A percentile compares a stretch with the other conserved stretches of the same genome.
These are phyloP conservation scores for Cosmopolites sordidus DNA, from an alignment of 2,888 invertebrate genomes.

Conservation along the genomic window DNA sequence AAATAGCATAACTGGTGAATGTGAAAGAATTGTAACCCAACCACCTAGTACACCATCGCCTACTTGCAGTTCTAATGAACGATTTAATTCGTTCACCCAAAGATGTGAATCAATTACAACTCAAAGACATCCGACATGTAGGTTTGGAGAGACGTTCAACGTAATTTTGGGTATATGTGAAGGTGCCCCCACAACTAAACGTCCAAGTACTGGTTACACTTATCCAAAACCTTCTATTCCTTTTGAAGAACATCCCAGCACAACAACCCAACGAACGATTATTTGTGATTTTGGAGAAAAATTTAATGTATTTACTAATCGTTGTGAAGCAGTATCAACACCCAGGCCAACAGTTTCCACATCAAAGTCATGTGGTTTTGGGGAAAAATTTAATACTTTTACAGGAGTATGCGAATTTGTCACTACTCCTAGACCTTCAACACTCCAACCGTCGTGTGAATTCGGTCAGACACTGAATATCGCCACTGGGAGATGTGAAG, in stretches of 20 bases:
- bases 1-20: constrained; percentile 12
- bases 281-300: constrained; percentile 15
- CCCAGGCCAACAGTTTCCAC: constrained; percentile 1
- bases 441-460: background rate
- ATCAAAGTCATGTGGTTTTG: constrained; percentile 14
- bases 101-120: constrained; percentile 14
- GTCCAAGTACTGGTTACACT: constrained; percentile 4
- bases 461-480: constrained; percentile 2
- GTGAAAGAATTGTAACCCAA: constrained; percentile 4
- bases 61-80: background rate
- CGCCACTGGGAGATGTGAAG: constrained; percentile 17
- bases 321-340: constrained; percentile 15
- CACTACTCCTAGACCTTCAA: background rate
- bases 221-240: constrained; percentile 8
- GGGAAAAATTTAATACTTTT: constrained; percentile 10
- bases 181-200: background rate
- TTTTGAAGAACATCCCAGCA: constrained; percentile 1
- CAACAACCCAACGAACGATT: constrained; percentile 5
- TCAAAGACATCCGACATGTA: constrained; percentile 7
- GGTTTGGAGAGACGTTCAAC: constrained; percentile 8
- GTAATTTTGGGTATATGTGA: constrained; percentile 10
- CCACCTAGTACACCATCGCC: background rate
- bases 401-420: constrained; percentile 10
- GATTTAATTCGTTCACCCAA: constrained; percentile 7
- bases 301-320: constrained; percentile 12